A percentile compares a stretch with the other conserved stretches of the same genome.
These are phyloP conservation scores for Eunapius fragilis DNA, from an alignment of 37 sponge, comb jelly and placozoan species.

Conservation along the genomic window DNA sequence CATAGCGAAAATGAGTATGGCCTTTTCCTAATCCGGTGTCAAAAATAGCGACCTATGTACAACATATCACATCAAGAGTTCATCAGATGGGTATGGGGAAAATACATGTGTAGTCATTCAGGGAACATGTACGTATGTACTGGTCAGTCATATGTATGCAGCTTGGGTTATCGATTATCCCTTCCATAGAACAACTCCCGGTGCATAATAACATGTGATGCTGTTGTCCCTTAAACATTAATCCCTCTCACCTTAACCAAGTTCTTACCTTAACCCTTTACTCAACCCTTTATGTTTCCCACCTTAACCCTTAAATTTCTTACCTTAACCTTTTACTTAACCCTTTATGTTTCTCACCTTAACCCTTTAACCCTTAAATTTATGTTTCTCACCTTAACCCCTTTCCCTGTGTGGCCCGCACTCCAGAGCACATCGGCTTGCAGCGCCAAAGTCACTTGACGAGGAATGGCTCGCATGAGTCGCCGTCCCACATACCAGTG, in stretches of 20 bases:
- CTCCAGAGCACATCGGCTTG: conserved; percentile 93
- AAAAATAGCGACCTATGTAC: conserved; percentile 88
- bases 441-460: conserved; percentile 91
- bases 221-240: not conserved
- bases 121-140: no score
- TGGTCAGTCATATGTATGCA: no score
- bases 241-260: not conserved
- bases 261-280: not conserved
- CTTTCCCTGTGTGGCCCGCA: conserved; percentile 79
- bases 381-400: conserved; percentile 14
- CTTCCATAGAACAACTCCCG: no score
- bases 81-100: no score
- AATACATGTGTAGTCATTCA: no score
- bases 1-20: conserved; percentile 93
- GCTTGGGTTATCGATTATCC: no score
- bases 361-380: not conserved
- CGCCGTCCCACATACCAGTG: conserved; percentile 85
- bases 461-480: conserved; percentile 84
- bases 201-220: no score
- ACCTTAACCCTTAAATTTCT: not conserved
- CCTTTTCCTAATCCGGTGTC: conserved; percentile 92
- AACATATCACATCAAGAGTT: no score
- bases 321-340: conserved; percentile 1
- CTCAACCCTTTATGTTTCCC: not conserved
- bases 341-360: not conserved